Conservation (phyloP, 2,888 invertebrate species). For the Endotricha flammealis region DNA sequence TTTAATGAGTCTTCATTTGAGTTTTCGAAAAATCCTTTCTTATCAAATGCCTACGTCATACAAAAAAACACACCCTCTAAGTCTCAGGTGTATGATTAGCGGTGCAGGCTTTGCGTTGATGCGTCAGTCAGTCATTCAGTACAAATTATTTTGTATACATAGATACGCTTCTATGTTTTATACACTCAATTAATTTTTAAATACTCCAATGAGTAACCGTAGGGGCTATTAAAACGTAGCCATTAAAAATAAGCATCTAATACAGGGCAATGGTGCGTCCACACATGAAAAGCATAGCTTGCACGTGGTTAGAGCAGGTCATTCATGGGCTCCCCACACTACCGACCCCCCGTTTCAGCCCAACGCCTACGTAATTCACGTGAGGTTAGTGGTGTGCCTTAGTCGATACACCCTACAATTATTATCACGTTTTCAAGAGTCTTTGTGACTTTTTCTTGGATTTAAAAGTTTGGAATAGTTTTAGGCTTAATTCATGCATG, state of each 20-base stretch:
- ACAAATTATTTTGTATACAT: no score
- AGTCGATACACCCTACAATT: neutral
- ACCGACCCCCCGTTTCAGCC: constrained; percentile 12
- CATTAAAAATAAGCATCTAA: constrained; percentile 32
- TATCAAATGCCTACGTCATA: no score
- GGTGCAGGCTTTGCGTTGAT: no score
- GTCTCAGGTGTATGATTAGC: no score
- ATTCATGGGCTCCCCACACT: constrained; percentile 23
- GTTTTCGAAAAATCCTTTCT: no score
- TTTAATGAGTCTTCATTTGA: no score
- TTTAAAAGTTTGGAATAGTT: no score
- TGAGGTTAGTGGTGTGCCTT: constrained; percentile 15
- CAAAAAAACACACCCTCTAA: no score
- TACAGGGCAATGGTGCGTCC: constrained; percentile 32
- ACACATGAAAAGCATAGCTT: constrained; percentile 29
- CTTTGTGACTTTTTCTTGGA: no score
- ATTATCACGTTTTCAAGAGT: no score
- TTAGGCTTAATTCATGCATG: no score
- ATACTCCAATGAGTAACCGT: constrained; percentile 9
- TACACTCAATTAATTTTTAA: constrained; percentile 9
- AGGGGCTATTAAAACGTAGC: constrained; percentile 13
- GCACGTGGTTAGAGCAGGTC: constrained; percentile 26
- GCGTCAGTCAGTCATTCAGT: no score
- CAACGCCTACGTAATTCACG: constrained; percentile 26
- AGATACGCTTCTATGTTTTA: constrained; percentile 1